phyloP scores from a whole-genome alignment of 1,140 invertebrate genomes.

The Cyphomyrmex costatus region DNA sequence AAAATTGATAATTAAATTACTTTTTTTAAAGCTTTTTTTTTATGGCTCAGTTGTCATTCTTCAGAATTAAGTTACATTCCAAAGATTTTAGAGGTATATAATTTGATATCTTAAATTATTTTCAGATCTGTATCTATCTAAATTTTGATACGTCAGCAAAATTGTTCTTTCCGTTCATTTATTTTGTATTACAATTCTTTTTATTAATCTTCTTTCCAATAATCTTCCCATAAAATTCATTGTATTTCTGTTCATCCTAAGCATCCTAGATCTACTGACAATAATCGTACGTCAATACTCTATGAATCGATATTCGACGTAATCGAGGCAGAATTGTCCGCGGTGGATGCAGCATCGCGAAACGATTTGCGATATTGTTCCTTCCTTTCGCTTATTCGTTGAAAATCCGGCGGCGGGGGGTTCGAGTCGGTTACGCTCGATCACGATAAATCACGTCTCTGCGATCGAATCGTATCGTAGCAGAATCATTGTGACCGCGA shows the following conservation, averaged over 20 bases:
- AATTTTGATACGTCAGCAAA: no score
- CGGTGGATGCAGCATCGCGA: background rate
- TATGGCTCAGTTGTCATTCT: no score
- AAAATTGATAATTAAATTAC: no score
- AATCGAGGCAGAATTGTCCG: background rate
- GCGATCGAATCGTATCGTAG: slow-evolving; percentile 12
- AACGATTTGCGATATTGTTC: slow-evolving; percentile 29
- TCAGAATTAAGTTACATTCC: no score
- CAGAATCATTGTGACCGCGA: slow-evolving; percentile 28
- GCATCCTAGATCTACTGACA: background rate
- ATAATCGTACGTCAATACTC: background rate
- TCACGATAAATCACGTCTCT: slow-evolving; percentile 53
- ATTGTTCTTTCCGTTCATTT: no score
- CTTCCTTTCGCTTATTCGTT: background rate
- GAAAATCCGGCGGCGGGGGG: background rate
- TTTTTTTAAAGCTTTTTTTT: no score
- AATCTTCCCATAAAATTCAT: background rate
- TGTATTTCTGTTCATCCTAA: background rate
- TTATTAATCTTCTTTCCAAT: background rate
- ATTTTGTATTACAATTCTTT: background rate
- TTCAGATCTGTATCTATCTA: no score
- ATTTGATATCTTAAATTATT: no score
- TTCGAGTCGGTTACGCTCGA: slow-evolving; percentile 22
- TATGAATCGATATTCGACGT: slow-evolving; percentile 29
- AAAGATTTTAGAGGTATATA: no score